Percentiles rank a stretch among this genome's conserved stretches.
phyloP scores from a whole-genome alignment of 2,113 vertebrate species.

The Regulus satrapa region DNA sequence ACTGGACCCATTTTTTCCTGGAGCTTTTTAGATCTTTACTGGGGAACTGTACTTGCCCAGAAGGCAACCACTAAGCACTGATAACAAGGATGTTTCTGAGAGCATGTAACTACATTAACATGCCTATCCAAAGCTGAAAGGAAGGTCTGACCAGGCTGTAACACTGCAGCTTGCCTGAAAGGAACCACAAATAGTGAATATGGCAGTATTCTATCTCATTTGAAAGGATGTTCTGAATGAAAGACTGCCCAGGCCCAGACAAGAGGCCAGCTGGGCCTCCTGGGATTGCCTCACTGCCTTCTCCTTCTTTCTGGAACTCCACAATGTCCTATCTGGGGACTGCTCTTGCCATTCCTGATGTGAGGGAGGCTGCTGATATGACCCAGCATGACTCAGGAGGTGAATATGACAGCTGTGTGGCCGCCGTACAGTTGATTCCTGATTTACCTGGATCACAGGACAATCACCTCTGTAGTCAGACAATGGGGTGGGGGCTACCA shows the following conservation, averaged over 20 bases:
- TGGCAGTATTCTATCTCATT: neutral
- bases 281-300: neutral
- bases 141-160: neutral
- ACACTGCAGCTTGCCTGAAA: neutral
- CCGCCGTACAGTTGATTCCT: neutral
- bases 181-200: neutral
- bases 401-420: neutral
- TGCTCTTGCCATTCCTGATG: neutral
- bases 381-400: neutral
- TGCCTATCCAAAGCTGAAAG: neutral
- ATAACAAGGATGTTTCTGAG: neutral
- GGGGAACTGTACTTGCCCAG: neutral
- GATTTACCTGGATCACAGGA: neutral
- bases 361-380: neutral
- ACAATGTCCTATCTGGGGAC: accelerated
- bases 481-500: neutral
- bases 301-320: neutral
- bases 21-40: neutral
- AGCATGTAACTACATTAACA: neutral
- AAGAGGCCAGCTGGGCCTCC: neutral
- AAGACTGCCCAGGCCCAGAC: neutral
- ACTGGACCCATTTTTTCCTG: neutral
- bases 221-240: neutral
- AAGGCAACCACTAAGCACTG: neutral
- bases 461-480: neutral